Percentiles rank a stretch among this genome's conserved stretches.
phyloP scores from a whole-genome alignment of 2,797 vertebrate species.

The Telmatherina bonti region DNA sequence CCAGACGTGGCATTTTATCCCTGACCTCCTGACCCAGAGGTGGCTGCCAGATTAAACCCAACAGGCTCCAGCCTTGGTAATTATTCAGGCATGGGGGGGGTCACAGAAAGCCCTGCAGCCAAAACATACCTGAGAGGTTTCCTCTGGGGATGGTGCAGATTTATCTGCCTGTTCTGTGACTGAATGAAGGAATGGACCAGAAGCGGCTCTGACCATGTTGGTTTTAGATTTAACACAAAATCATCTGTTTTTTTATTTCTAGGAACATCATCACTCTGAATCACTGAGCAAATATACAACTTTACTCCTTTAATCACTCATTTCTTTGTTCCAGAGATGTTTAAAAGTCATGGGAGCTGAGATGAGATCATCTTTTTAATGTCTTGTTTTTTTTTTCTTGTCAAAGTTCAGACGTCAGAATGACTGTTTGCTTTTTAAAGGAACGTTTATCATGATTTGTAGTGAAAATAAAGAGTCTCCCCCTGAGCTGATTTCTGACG shows the following conservation, averaged over 20 bases:
- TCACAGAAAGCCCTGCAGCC: constrained; percentile 35
- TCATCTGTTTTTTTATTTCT: no score
- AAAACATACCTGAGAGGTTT: constrained; percentile 44
- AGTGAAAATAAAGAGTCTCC: neutral
- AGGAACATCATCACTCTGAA: neutral
- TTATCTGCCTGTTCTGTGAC: constrained; percentile 13
- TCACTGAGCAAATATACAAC: neutral
- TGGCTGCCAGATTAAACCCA: constrained; percentile 42
- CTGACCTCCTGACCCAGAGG: constrained; percentile 53
- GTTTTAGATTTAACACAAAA: neutral
- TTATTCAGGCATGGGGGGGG: constrained; percentile 63
- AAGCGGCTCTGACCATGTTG: neutral
- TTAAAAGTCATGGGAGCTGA: neutral
- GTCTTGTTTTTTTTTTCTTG: neutral
- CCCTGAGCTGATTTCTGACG: neutral
- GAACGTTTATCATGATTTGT: neutral
- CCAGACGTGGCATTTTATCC: neutral
- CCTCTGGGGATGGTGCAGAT: constrained; percentile 12
- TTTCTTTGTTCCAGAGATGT: neutral
- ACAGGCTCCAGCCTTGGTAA: constrained; percentile 46
- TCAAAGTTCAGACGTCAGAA: neutral
- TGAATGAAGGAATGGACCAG: constrained; percentile 18
- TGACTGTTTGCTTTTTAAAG: neutral
- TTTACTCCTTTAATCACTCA: neutral
- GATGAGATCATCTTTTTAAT: neutral